A percentile compares a stretch with the other conserved stretches of the same genome.
Evolutionary conservation across 2,113 vertebrate genomes (phyloP).

Genomic region (human): DNA sequence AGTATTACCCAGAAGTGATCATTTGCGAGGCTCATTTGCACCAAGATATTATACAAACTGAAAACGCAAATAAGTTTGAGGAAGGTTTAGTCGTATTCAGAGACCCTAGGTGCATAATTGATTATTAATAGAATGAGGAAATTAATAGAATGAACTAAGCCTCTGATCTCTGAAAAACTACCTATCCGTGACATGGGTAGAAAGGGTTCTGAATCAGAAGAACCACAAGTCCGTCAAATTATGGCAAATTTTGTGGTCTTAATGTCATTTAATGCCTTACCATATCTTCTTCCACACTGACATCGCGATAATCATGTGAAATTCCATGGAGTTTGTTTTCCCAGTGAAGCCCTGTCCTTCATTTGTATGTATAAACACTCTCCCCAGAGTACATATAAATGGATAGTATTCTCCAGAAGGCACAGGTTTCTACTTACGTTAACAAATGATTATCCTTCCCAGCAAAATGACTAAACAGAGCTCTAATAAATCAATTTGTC

Average conservation of each 20-base stretch:
- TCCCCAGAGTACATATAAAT: conserved; percentile 46
- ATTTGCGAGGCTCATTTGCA: neutral
- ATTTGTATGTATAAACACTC: neutral
- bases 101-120: neutral
- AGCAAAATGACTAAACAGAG: conserved; percentile 54
- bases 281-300: neutral
- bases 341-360: neutral
- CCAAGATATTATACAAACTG: neutral
- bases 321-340: neutral
- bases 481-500: conserved; percentile 54
- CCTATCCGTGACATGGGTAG: neutral
- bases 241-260: neutral
- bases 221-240: neutral
- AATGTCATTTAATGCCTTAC: neutral
- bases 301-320: neutral
- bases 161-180: neutral
- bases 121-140: conserved; percentile 11
- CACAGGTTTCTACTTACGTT: conserved; percentile 22
- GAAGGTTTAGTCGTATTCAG: conserved; percentile 3
- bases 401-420: conserved; percentile 48
- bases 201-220: neutral
- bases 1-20: neutral
- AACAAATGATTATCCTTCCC: conserved; percentile 60
- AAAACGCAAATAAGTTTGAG: conserved; percentile 3
- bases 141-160: neutral